These are phyloP conservation scores for Scaptomyza graminum DNA, from an alignment of 1,140 invertebrate species.

Conservation along the genomic window DNA sequence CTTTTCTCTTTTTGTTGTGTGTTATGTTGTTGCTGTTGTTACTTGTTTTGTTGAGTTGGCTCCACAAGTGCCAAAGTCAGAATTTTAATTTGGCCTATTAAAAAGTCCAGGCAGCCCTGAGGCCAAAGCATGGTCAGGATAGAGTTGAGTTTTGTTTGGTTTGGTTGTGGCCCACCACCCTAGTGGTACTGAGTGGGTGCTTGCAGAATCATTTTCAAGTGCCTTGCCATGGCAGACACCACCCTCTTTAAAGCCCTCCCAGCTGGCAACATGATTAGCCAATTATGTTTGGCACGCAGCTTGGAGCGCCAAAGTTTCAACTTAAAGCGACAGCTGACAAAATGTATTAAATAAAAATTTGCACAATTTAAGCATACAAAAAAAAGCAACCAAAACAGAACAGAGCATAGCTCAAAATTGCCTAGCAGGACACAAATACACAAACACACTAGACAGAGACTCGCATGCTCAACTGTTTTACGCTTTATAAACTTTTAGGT, in stretches of 20 bases:
- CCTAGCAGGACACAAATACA: constrained; percentile 1
- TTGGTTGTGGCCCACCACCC: constrained; percentile 9
- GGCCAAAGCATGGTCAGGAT: constrained; percentile 31
- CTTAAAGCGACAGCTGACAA: constrained; percentile 73
- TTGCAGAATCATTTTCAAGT: constrained; percentile 52
- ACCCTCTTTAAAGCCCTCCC: neutral
- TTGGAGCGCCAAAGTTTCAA: constrained; percentile 37
- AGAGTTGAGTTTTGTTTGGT: constrained; percentile 21
- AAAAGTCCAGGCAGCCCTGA: constrained; percentile 12
- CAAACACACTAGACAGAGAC: constrained; percentile 26
- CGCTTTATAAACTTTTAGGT: constrained; percentile 41
- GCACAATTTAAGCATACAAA: constrained; percentile 42
- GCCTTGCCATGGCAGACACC: constrained; percentile 13
- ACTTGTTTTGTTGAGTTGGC: neutral
- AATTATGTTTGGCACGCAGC: constrained; percentile 59
- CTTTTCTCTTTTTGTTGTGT: constrained; percentile 12
- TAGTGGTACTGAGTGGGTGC: constrained; percentile 34
- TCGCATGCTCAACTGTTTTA: constrained; percentile 32
- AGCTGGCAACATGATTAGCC: constrained; percentile 63
- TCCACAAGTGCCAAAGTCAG: constrained; percentile 78
- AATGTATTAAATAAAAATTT: constrained; percentile 74
- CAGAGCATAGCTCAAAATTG: constrained; percentile 23
- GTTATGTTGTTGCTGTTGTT: constrained; percentile 1
- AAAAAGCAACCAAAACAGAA: constrained; percentile 16
- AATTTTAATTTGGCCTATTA: constrained; percentile 67